Percentiles rank a stretch among this genome's conserved stretches.
These are phyloP conservation scores for Microcebus tavaratra DNA, from an alignment of 2,113 vertebrate genomes.

Conservation along the genomic window DNA sequence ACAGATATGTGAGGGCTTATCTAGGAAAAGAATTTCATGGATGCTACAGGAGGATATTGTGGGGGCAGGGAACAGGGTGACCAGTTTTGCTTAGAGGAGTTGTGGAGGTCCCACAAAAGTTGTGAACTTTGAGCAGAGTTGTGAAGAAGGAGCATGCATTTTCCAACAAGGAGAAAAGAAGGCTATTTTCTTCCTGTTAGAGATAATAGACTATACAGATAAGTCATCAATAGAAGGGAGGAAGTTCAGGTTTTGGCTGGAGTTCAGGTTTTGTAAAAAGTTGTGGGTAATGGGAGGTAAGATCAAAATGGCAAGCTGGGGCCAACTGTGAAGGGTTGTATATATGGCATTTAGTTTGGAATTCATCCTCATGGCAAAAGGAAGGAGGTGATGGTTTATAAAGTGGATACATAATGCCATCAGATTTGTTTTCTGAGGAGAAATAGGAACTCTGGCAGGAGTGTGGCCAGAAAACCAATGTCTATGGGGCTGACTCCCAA, in stretches of 20 bases:
- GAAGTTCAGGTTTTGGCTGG: not conserved
- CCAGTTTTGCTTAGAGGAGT: not conserved
- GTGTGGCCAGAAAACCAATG: not conserved
- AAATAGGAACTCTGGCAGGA: not conserved
- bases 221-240: not conserved
- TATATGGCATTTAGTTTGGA: not conserved
- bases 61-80: fast-evolving
- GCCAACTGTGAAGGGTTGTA: not conserved
- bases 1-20: not conserved
- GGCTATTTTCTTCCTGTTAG: not conserved
- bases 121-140: not conserved
- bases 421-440: not conserved
- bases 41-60: not conserved
- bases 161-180: not conserved
- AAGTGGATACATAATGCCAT: not conserved
- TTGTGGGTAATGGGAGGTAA: not conserved
- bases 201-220: not conserved
- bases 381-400: not conserved
- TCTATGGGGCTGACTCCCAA: not conserved
- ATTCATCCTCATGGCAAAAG: not conserved
- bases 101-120: not conserved
- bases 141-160: not conserved
- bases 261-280: not conserved
- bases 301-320: not conserved
- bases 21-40: not conserved